Evolutionary conservation across 2,888 invertebrate genomes (phyloP).

Genomic region (Dasysyrphus albostriatus): DNA sequence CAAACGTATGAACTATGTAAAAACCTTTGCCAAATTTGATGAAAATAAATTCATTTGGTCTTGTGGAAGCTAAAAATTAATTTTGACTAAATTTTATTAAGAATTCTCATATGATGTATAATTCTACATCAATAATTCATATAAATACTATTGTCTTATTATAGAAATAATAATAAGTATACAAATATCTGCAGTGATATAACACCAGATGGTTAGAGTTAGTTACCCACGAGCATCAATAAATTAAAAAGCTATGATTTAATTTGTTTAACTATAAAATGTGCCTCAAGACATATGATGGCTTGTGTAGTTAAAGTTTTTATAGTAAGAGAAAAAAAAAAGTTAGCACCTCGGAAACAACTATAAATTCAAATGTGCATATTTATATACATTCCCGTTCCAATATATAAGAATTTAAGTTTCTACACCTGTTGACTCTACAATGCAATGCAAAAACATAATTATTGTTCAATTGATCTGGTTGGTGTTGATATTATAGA

Average conservation of each 20-base stretch:
- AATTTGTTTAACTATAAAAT: neutral
- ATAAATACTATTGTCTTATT: neutral
- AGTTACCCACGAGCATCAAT: neutral
- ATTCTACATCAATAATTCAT: too few relatives aligned
- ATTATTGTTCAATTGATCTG: constrained; percentile 14
- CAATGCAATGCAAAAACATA: constrained; percentile 9
- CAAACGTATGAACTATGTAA: too few relatives aligned
- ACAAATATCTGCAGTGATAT: neutral
- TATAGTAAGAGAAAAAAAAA: neutral
- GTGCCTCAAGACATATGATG: neutral
- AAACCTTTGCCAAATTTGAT: too few relatives aligned
- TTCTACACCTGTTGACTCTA: constrained; percentile 14
- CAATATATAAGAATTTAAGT: constrained; percentile 1
- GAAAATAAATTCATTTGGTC: too few relatives aligned
- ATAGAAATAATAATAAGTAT: neutral
- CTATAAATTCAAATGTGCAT: neutral
- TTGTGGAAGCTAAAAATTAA: too few relatives aligned
- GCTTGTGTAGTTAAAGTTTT: neutral
- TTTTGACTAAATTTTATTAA: too few relatives aligned
- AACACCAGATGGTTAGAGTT: neutral
- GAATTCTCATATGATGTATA: too few relatives aligned
- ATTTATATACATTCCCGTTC: constrained; percentile 5
- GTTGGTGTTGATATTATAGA: neutral
- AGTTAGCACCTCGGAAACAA: neutral
- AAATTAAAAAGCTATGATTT: constrained; percentile 12